phyloP scores from a whole-genome alignment of 2,888 invertebrate species.

The Gonocerus acuteangulatus region DNA sequence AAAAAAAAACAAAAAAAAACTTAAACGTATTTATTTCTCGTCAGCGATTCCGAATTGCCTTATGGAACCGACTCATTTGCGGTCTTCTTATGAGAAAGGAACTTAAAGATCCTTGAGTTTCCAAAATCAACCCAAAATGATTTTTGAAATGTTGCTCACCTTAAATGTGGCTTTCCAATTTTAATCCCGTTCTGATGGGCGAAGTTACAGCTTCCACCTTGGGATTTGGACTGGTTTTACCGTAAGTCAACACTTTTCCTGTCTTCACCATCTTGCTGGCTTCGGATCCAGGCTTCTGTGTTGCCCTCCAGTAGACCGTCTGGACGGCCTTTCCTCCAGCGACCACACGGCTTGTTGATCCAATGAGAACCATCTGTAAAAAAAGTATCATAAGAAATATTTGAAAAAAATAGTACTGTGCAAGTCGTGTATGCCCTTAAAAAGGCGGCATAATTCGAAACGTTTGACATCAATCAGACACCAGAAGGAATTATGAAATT shows the following conservation, averaged over 20 bases:
- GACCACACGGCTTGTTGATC: constrained; percentile 63
- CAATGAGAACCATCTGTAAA: constrained; percentile 49
- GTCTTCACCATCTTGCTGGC: constrained; percentile 32
- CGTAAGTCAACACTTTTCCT: constrained; percentile 25
- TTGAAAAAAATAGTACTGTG: no score
- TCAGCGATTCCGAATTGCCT: no score
- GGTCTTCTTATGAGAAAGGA: background rate
- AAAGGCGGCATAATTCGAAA: no score
- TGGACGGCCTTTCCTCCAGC: constrained; percentile 66
- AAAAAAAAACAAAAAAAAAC: no score
- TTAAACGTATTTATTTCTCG: no score
- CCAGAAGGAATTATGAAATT: no score
- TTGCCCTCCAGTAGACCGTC: constrained; percentile 66
- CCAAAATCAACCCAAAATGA: no score
- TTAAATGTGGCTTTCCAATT: no score
- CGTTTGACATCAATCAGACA: no score
- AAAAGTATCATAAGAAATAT: background rate
- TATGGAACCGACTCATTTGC: no score
- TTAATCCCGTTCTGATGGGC: constrained; percentile 10
- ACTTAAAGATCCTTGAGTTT: background rate
- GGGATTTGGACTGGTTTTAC: background rate
- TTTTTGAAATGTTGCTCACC: no score
- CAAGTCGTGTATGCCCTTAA: no score
- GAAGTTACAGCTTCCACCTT: background rate
- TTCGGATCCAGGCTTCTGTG: constrained; percentile 31